phyloP scores from a whole-genome alignment of 1,140 invertebrate genomes.

The Aphis craccivora region DNA sequence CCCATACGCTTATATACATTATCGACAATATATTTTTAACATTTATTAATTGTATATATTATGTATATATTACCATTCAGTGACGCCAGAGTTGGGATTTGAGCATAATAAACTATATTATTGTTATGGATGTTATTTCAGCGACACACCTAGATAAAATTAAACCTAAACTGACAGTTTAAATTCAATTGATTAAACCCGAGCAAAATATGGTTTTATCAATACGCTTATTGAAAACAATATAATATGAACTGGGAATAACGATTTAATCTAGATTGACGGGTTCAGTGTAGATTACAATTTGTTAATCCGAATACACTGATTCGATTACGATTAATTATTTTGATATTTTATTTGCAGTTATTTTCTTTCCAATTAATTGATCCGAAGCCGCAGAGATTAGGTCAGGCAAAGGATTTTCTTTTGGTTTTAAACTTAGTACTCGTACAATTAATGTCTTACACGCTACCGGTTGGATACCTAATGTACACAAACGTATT shows the following conservation, averaged over 20 bases:
- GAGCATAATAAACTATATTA: neutral
- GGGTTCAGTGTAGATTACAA: neutral
- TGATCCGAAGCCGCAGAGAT: neutral
- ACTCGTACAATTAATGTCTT: too few species aligned
- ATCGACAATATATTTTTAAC: too few species aligned
- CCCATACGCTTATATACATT: neutral
- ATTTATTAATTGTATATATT: neutral
- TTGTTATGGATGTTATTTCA: neutral
- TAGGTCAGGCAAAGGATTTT: neutral
- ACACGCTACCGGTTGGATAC: too few species aligned
- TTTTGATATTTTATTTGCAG: neutral
- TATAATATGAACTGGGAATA: neutral
- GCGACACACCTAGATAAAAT: neutral
- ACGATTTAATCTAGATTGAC: constrained; percentile 29
- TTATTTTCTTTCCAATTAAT: neutral
- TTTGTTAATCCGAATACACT: neutral
- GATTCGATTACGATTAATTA: neutral
- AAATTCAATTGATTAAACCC: neutral
- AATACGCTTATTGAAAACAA: neutral
- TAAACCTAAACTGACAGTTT: neutral
- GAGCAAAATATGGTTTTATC: neutral
- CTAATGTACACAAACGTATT: too few species aligned
- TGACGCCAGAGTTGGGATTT: neutral
- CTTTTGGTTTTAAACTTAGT: too few species aligned
- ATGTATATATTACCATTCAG: neutral